These are phyloP conservation scores for Lates calcarifer DNA, from an alignment of 2,113 vertebrate genomes.

Conservation along the genomic window DNA sequence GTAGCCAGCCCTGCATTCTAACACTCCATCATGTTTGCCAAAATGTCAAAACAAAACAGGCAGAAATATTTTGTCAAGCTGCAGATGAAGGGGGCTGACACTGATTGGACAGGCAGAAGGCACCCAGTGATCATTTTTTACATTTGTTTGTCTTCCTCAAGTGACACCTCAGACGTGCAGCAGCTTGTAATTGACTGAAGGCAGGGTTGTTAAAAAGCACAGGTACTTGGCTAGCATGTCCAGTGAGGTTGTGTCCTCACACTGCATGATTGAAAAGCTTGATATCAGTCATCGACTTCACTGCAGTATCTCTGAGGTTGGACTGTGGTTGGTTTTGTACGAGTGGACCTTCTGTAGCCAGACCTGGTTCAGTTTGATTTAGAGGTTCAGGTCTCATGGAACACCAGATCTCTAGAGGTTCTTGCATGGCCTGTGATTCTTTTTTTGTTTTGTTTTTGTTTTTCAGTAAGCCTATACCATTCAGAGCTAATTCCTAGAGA, in stretches of 20 bases:
- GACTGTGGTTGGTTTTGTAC: neutral
- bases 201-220: conserved; percentile 7
- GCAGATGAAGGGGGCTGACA: conserved; percentile 4
- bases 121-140: neutral
- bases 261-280: neutral
- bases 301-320: conserved; percentile 37
- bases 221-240: neutral
- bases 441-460: neutral
- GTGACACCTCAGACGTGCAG: conserved; percentile 1
- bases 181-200: conserved; percentile 3
- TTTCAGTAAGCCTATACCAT: neutral
- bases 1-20: conserved; percentile 1
- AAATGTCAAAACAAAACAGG: conserved; percentile 5
- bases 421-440: neutral
- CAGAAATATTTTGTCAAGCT: conserved; percentile 9
- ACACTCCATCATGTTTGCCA: conserved; percentile 44
- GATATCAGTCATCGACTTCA: neutral
- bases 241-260: neutral
- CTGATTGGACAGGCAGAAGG: neutral
- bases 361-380: neutral
- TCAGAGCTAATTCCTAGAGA: neutral
- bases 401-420: neutral
- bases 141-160: neutral
- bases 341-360: neutral
- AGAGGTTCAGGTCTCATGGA: neutral